Evolutionary conservation across 2,888 invertebrate species (phyloP).

Genomic region (Lumbricus terrestris): DNA sequence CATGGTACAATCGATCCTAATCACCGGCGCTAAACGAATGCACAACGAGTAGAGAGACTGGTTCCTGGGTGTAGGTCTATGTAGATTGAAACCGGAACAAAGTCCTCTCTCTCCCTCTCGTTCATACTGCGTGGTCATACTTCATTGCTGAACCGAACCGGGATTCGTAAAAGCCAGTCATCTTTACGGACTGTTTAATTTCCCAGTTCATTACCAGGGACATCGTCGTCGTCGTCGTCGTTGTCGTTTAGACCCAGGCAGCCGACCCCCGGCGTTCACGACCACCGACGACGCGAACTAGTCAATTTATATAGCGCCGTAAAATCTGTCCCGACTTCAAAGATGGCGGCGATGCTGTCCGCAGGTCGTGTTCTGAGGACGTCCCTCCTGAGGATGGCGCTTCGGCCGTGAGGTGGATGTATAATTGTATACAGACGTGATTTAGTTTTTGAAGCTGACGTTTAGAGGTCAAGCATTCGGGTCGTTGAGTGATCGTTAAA

Average conservation of each 20-base stretch:
- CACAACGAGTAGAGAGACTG: background rate
- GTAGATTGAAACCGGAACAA: background rate
- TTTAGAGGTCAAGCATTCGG: background rate
- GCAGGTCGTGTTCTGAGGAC: background rate
- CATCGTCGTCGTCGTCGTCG: background rate
- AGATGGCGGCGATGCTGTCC: background rate
- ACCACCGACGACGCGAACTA: background rate
- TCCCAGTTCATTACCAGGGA: background rate
- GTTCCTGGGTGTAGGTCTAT: background rate
- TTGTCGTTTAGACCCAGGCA: no score
- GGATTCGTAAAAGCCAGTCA: background rate
- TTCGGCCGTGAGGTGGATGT: background rate
- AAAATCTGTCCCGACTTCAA: background rate
- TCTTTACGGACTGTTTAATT: conserved; percentile 3
- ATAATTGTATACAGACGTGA: no score
- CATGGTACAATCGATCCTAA: background rate
- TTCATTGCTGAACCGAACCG: background rate
- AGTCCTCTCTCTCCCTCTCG: background rate
- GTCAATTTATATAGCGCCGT: conserved; percentile 3
- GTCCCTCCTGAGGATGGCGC: background rate
- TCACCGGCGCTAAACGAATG: background rate
- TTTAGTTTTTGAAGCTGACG: background rate
- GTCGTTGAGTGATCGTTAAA: background rate
- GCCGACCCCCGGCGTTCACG: background rate
- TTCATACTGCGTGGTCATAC: background rate